Evolutionary conservation across 2,113 vertebrate genomes (phyloP), one percentile per base, ranked within the genome.

Genomic region (Eclectus roratus): DNA sequence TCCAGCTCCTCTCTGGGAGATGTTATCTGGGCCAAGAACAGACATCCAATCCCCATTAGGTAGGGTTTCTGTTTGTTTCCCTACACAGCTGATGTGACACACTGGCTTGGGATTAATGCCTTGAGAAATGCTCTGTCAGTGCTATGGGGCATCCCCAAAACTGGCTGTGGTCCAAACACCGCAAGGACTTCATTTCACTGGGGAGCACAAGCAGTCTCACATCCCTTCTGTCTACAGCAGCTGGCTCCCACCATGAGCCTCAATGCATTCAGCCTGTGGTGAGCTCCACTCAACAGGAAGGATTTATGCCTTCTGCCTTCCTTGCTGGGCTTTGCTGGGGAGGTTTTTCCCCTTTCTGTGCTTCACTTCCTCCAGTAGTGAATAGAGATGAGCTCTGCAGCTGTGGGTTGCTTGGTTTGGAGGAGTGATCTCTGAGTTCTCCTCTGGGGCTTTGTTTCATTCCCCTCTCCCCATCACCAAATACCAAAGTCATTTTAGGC

Each of bases 271-370:
- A 56, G 70, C 24, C 50, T 12, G 6, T 19, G 71, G 29, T 29
- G 29, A 55, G 27, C 28, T 63, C 15, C 43, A 20, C 17, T 49
- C 29, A 25, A 9, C 65, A 25, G 14, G 31, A 35, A 61, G 24
- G 41, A 33, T 65, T 85, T 60, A 7, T 13, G 5, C 11, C 47
- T 28, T 46, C 39, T 39, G 9, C 28, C 28, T 46, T 39, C 21
- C 28, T 35, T 60, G 39, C 49, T 82, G 60, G 37, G 35, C 35
- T 73, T 56, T 61, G 11, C 37, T 46, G 31, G 15, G 29, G 24
- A 78, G 7, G 7, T 27, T 35, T 7, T 37, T 66, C 35, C 20
- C n/a, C 8, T 28, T 35, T 53, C 37, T 0, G 0, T 53, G 43
- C 60, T 88, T 69, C 46, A 39, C 46, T 52, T 68, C 72, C 72